These are phyloP conservation scores for Delphinus delphis DNA, from an alignment of 2,113 vertebrate genomes.

Conservation along the genomic window DNA sequence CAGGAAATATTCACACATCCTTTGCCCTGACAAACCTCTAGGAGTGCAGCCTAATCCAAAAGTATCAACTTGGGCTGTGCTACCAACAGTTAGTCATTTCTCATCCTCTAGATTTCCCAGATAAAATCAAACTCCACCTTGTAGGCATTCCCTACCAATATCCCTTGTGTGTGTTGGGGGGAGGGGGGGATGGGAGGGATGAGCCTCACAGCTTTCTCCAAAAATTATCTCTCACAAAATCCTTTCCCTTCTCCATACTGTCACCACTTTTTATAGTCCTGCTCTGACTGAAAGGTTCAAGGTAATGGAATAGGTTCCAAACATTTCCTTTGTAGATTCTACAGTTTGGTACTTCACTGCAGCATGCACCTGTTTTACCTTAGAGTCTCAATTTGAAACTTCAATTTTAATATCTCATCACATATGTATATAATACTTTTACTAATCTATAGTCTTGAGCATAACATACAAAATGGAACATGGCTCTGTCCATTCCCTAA, in stretches of 20 bases:
- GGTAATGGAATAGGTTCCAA: not conserved
- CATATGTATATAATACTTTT: not conserved
- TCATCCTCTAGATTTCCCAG: not conserved
- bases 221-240: not conserved
- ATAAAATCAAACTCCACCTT: not conserved
- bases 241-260: not conserved
- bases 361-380: not conserved
- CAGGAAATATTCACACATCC: not conserved
- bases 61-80: not conserved
- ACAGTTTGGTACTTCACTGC: not conserved
- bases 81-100: not conserved
- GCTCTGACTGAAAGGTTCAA: not conserved
- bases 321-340: conserved; percentile 13
- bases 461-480: not conserved
- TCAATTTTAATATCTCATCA: not conserved
- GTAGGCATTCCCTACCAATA: not conserved
- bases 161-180: not conserved
- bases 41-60: not conserved
- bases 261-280: not conserved
- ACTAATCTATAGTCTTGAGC: not conserved
- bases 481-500: not conserved
- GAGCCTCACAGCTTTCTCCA: not conserved
- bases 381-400: not conserved
- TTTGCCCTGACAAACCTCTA: not conserved
- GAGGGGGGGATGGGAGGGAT: not conserved